These are phyloP conservation scores for Leptarthrus brevirostris DNA, from an alignment of 2,888 invertebrate genomes.

Conservation along the genomic window DNA sequence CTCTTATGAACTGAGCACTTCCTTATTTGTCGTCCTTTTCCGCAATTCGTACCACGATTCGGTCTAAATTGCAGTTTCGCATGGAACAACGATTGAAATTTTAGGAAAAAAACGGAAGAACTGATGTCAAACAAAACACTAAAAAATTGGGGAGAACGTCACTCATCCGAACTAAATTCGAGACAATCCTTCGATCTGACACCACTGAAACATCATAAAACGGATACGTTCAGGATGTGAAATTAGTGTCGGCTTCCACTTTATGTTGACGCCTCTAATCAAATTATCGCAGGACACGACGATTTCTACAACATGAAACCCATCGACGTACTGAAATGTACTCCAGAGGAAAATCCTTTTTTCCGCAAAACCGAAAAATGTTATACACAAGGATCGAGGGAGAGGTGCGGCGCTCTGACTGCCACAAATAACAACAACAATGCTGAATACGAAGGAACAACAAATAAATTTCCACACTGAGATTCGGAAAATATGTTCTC, in stretches of 20 bases:
- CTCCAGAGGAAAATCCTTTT: constrained; percentile 47
- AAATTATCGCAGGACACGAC: constrained; percentile 44
- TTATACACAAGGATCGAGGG: constrained; percentile 8
- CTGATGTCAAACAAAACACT: constrained; percentile 8
- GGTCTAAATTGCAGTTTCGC: constrained; percentile 18
- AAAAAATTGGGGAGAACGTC: background rate
- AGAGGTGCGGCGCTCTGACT: background rate
- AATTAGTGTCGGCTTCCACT: constrained; percentile 43
- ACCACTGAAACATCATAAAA: background rate
- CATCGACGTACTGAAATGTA: constrained; percentile 48
- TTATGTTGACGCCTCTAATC: constrained; percentile 40
- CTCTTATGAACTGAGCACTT: constrained; percentile 7
- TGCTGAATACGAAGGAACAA: constrained; percentile 19
- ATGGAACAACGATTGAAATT: background rate
- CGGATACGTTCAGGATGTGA: constrained; percentile 21
- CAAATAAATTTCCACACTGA: constrained; percentile 48
- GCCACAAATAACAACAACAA: constrained; percentile 46
- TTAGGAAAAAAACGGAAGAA: background rate
- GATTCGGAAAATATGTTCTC: constrained; percentile 47
- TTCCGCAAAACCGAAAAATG: constrained; percentile 44
- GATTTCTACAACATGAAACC: constrained; percentile 48
- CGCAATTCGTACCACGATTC: background rate
- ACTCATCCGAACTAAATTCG: constrained; percentile 1
- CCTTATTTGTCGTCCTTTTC: background rate
- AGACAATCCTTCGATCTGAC: background rate